A percentile compares a stretch with the other conserved stretches of the same genome.
Conservation (phyloP, 2,113 vertebrate species). For the Prunella fulvescens region DNA sequence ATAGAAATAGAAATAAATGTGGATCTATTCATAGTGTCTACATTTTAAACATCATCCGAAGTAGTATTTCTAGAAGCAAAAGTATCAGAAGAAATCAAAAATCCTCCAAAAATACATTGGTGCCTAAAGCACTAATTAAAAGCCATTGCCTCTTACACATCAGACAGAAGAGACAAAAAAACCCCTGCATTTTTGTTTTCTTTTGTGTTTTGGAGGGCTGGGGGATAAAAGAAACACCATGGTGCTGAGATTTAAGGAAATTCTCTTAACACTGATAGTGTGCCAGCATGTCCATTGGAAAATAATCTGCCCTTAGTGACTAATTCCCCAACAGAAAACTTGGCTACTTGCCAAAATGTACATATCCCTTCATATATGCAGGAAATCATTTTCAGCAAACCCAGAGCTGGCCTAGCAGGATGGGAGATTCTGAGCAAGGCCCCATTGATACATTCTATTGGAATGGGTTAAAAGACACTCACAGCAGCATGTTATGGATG, state of each 20-base stretch:
- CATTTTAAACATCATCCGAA: not conserved
- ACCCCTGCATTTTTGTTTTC: not conserved
- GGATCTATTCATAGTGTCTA: not conserved
- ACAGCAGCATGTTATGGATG: not conserved
- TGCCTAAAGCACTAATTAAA: not conserved
- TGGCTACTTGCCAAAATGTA: slow-evolving; percentile 9
- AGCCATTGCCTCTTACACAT: not conserved
- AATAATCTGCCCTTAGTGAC: not conserved
- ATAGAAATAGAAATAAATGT: slow-evolving; percentile 1
- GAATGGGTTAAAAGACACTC: not conserved
- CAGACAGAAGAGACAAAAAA: not conserved
- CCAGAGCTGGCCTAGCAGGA: not conserved
- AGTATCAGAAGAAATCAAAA: not conserved
- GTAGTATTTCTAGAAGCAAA: not conserved
- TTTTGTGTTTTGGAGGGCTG: not conserved
- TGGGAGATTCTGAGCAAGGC: not conserved
- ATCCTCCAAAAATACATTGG: not conserved
- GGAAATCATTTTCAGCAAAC: not conserved
- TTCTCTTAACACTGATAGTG: not conserved
- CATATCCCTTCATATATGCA: slow-evolving; percentile 10
- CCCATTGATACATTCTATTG: not conserved
- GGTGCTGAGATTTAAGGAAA: not conserved
- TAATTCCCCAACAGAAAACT: not conserved
- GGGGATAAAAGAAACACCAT: not conserved
- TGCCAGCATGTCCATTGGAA: not conserved